Base-by-base conservation (phyloP, 2,113 vertebrate species). In the Vanacampus margaritifer region DNA sequence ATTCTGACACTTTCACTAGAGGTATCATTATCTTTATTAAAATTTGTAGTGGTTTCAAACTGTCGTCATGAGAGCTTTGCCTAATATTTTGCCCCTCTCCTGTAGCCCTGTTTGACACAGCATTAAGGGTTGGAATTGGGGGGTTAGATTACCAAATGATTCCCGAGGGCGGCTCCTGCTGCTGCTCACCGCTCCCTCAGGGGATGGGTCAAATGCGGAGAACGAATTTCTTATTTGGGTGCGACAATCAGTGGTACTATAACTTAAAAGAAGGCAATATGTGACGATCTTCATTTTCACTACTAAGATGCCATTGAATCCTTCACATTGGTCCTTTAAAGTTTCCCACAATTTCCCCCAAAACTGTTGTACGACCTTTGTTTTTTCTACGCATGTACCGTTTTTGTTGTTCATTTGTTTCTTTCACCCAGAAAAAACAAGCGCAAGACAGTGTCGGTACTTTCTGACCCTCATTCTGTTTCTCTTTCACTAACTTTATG, bases 401-500 rank as follows among this genome's bases (percentile, higher is more conserved):
- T 21, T 45, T 36, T n/a, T 32, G 1, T 57, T 48, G 2, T 48
- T 17, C 11, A 24, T 56, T 32, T 35, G 5, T 61, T 58, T 58
- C 26, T 41, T 5, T 24, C 21, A 11, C 43, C 62, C 10, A 28
- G n/a, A 36, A 26, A 12, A 59, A 56, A 56, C 5, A 56, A 35
- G 6, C 41, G 59, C 2, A 50, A 48, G 46, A 65, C 28, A 36
- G 32, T 36, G 9, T 61, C 23, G 59, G 14, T 57, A 19, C 37
- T 43, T 63, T 26, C 14, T 61, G 68, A 23, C 21, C 16, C 66
- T 37, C 66, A 7, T 71, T 8, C 67, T 43, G 35, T 63, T 61
- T 70, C 24, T 46, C 36, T 58, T 68, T 72, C 67, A 67, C 28
- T 68, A 39, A 36, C 54, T 28, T 39, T n/a, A 71, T 45, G 61